These are phyloP conservation scores for Cryptoprocta ferox DNA, from an alignment of 2,797 vertebrate genomes.

Conservation along the genomic window DNA sequence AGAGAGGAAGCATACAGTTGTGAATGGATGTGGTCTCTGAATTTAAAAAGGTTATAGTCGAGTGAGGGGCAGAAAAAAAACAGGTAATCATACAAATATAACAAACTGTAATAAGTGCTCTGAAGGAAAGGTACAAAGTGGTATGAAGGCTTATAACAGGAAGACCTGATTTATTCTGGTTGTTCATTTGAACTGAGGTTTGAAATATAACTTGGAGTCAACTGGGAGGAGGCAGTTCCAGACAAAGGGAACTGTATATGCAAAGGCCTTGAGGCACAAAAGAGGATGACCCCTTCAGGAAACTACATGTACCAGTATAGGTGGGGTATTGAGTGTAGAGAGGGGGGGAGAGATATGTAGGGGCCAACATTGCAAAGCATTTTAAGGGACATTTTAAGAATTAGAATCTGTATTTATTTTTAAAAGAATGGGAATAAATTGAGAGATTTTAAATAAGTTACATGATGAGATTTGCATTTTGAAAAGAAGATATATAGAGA, in stretches of 20 bases:
- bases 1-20: neutral
- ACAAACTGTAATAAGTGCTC: neutral
- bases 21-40: neutral
- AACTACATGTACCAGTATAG: neutral
- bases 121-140: neutral
- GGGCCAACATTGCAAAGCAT: neutral
- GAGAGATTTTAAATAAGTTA: neutral
- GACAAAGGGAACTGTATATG: neutral
- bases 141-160: neutral
- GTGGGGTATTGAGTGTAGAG: neutral
- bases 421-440: neutral
- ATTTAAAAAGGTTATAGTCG: neutral
- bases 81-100: conserved; percentile 9
- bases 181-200: conserved; percentile 14
- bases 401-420: neutral
- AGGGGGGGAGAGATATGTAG: neutral
- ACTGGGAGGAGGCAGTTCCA: neutral
- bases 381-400: neutral
- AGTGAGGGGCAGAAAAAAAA: neutral
- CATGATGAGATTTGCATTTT: conserved; percentile 9
- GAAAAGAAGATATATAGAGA: neutral
- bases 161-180: neutral
- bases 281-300: neutral
- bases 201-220: neutral
- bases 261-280: neutral